Percentiles rank a stretch among this genome's conserved stretches.
Evolutionary conservation across 2,888 invertebrate genomes (phyloP).

Genomic region (Dromius quadrimaculatus): DNA sequence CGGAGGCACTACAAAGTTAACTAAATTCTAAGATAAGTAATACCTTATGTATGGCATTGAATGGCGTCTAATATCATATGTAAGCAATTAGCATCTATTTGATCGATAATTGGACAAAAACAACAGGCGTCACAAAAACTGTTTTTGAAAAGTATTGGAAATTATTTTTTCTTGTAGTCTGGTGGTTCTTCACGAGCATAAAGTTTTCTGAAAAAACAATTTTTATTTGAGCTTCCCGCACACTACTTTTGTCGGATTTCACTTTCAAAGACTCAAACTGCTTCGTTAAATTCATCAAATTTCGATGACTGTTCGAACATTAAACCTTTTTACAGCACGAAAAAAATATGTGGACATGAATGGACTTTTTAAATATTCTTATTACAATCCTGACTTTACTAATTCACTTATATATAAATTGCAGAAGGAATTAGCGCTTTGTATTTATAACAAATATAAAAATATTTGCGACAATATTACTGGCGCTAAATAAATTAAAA

Average conservation of each 20-base stretch:
- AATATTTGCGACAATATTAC: slow-evolving; percentile 20
- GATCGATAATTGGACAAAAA: slow-evolving; percentile 4
- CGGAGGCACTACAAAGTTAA: neutral
- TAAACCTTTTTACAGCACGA: too few relatives aligned
- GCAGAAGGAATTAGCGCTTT: neutral
- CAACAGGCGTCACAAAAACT: slow-evolving; percentile 4
- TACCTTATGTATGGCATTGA: slow-evolving; percentile 26
- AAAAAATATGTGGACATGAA: too few relatives aligned
- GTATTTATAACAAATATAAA: slow-evolving; percentile 10
- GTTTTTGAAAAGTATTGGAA: neutral
- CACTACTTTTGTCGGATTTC: too few relatives aligned
- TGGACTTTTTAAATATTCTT: too few relatives aligned
- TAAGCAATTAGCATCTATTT: slow-evolving; percentile 44
- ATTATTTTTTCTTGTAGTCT: neutral
- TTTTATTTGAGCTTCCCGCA: too few relatives aligned
- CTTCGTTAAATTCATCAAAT: too few relatives aligned
- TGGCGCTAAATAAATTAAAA: slow-evolving; percentile 17
- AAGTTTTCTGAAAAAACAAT: too few relatives aligned
- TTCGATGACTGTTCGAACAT: too few relatives aligned
- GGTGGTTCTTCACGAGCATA: too few relatives aligned
- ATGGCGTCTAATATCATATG: slow-evolving; percentile 13
- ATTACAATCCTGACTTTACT: too few relatives aligned
- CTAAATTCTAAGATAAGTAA: neutral
- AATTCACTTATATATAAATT: too few relatives aligned
- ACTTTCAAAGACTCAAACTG: too few relatives aligned